A percentile compares a stretch with the other conserved stretches of the same genome.
Conservation (phyloP, 1,140 invertebrate species). For the Drosophila mojavensis region DNA sequence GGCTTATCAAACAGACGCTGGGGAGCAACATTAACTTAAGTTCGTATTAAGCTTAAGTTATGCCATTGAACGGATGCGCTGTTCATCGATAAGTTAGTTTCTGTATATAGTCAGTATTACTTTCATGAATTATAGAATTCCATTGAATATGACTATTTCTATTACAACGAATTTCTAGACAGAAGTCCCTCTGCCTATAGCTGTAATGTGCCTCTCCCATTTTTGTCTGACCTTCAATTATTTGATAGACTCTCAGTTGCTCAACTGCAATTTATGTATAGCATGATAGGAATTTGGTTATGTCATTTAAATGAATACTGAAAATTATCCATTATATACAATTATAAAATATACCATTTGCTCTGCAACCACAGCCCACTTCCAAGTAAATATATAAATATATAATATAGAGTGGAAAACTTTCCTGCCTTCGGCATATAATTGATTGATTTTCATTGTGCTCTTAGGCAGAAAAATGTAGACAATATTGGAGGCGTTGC, state of each 20-base stretch:
- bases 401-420: background rate
- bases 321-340: too few relatives aligned
- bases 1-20: slow-evolving; percentile 12
- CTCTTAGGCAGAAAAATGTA: slow-evolving; percentile 24
- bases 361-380: background rate
- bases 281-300: background rate
- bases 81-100: background rate
- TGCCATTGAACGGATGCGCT: background rate
- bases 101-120: too few relatives aligned
- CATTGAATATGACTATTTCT: too few relatives aligned
- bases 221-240: background rate
- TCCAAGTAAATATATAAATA: too few relatives aligned
- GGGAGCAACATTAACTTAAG: slow-evolving; percentile 18
- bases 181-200: too few relatives aligned
- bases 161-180: too few relatives aligned
- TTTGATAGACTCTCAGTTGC: background rate
- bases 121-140: too few relatives aligned
- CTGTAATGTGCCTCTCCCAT: background rate
- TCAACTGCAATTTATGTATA: background rate
- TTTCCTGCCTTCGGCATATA: slow-evolving; percentile 7
- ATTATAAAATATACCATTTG: too few relatives aligned
- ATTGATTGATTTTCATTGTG: slow-evolving; percentile 35
- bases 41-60: slow-evolving; percentile 8
- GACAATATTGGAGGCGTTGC: slow-evolving; percentile 21
- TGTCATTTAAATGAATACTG: too few relatives aligned